Base-by-base conservation (phyloP, 2,888 invertebrate species). In the Leucania comma region DNA sequence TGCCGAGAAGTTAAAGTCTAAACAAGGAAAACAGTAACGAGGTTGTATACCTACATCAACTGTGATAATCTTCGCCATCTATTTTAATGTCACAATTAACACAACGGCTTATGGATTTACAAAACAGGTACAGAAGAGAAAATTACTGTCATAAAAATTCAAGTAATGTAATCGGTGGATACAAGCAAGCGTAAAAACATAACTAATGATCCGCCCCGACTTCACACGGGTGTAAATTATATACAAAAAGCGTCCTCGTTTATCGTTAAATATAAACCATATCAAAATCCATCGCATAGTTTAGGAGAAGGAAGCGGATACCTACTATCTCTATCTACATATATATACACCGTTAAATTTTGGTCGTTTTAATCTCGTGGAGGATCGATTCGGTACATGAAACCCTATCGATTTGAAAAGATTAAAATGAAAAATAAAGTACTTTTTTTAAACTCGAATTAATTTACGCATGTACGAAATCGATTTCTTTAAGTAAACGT, bases 81-180 rank as follows among this genome's bases (percentile, higher is more conserved):
- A 75, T 80, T 59, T 68, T 75, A 59, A 80, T 63, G 75, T 78
- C 69, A 78, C 78, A 75, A 78, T 80, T 75, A 80, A 66, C 48
- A 60, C 62, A 66, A 60, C 68, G 50, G 66, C 60, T 57, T 63
- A 75, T 60, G 56, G 38, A 60, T 51, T 80, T 60, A 26, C 56
- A 60, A 63, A 78, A 68, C 68, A 61, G 51, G 68, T 65, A 74
- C 50, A 68, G 26, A 62, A 62, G 65, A 80, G 61, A 58, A 78
- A 69, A 69, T 80, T 56, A 75, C 69, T 26, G 56, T 51, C 62
- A 56, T 74, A 60, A 75, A 60, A 80, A 42, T 42, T 63, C 29
- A 62, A 60, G 29, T 59, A 51, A 46, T 64, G 24, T 50, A 48
- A 72, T 56, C 48, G 46, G 66, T 32, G 22, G 26, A 22, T 9